Base-by-base conservation (phyloP, 2,113 vertebrate genomes). In the Syrmaticus mikado region DNA sequence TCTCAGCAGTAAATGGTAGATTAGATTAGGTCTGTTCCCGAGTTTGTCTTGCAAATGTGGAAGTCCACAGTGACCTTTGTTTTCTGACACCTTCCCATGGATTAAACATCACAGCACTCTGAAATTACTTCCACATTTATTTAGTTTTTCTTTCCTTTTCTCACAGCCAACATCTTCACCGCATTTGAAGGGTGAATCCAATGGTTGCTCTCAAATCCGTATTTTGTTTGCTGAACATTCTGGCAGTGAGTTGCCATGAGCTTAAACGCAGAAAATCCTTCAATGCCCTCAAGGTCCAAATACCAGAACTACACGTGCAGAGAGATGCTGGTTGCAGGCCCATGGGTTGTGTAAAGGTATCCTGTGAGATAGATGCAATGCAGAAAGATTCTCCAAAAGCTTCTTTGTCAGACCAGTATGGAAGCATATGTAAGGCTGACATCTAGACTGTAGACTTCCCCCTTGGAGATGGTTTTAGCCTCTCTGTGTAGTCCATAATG, bases 261-360 rank as follows among this genome's bases (percentile, higher is more conserved):
- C 17, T 68, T 20, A 27, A 28, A 71, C n/a, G 28, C n/a, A 46
- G 46, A n/a, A 71, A 78, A 78, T 3, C 55, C 18, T 32, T 32
- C 22, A 46, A 14, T 40, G 22, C 6, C 66, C 38, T 18, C 27
- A 71, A 24, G n/a, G 38, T 40, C 14, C 30, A 4, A 43, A 32
- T 32, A 18, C 19, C 32, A 36, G 10, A 36, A 24, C 9, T 15
- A 40, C 25, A 16, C 3, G 15, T 62, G 24, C 24, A 40, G 34
- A 10, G 4, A 32, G 61, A 32, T 43, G 13, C 24, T 66, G 52
- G 21, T 6, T 71, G 30, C 28, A 55, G 34, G 28, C 34, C 40
- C 4, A 0, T 28, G 11, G 22, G 20, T 15, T 30, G 2, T 6
- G 13, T 18, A n/a, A 38, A 67, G 38, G 10, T 5, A 64, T 6